phyloP scores from a whole-genome alignment of 2,888 invertebrate species.

The Pharmacophagus antenor region DNA sequence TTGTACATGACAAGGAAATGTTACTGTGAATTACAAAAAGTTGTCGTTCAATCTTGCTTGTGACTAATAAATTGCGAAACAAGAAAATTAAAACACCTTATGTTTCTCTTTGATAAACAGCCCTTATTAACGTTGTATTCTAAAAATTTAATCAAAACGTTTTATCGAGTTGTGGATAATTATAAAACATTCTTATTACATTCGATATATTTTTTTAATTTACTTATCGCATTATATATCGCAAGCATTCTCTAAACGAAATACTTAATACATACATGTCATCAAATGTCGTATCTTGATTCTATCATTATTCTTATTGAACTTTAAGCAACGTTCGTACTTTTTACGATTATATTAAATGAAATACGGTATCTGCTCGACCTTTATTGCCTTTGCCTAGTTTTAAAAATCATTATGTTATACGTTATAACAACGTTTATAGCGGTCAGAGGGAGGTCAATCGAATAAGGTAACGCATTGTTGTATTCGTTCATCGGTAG shows the following conservation, averaged over 20 bases:
- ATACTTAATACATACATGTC: neutral
- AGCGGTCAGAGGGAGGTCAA: constrained; percentile 8
- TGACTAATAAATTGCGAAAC: constrained; percentile 1
- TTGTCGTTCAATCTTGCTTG: neutral
- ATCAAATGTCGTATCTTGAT: too few species aligned
- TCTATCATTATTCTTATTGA: neutral
- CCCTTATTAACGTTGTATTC: neutral
- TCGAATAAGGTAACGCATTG: neutral
- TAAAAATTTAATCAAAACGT: neutral
- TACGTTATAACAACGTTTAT: constrained; percentile 6
- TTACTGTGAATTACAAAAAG: constrained; percentile 35
- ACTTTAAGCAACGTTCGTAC: neutral
- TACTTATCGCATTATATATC: too few species aligned
- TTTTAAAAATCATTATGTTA: neutral
- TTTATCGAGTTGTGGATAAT: neutral
- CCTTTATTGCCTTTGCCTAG: neutral
- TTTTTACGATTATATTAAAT: neutral
- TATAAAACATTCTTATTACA: too few species aligned
- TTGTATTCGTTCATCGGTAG: neutral
- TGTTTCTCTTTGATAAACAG: neutral
- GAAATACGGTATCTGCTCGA: neutral
- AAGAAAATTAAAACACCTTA: neutral
- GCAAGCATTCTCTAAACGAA: too few species aligned
- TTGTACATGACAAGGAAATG: constrained; percentile 27
- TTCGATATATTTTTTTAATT: too few species aligned